These are phyloP conservation scores for Pelecanus crispus DNA, from an alignment of 2,113 vertebrate species.

Conservation along the genomic window DNA sequence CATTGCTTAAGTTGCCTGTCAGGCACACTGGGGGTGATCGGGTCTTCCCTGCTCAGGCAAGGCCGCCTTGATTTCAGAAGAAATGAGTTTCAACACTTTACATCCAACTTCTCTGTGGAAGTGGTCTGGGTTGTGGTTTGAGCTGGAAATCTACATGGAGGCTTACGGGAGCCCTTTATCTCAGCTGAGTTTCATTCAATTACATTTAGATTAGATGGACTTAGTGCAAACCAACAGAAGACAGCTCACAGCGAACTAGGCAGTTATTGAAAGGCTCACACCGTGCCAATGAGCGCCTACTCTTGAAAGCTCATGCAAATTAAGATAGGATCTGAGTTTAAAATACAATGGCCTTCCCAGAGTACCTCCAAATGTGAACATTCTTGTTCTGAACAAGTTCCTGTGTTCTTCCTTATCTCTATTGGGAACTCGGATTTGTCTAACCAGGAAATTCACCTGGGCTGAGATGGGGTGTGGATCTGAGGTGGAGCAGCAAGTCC, in stretches of 20 bases:
- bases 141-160: background rate
- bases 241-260: background rate
- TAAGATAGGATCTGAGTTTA: background rate
- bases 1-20: background rate
- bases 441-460: constrained; percentile 7
- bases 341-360: background rate
- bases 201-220: background rate
- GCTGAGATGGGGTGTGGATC: background rate
- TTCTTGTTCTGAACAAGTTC: constrained; percentile 31
- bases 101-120: background rate
- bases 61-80: background rate
- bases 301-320: constrained; percentile 13
- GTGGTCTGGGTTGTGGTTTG: background rate
- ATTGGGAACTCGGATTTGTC: background rate
- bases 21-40: background rate
- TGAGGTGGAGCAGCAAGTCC: background rate
- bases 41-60: background rate
- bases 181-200: background rate
- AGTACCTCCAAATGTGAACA: background rate
- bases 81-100: background rate
- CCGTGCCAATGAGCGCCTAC: background rate
- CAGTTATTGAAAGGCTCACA: background rate
- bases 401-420: background rate
- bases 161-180: background rate
- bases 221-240: background rate